Percentiles rank a stretch among this genome's conserved stretches.
These are phyloP conservation scores for Prenolepis imparis DNA, from an alignment of 2,888 invertebrate species.

Conservation along the genomic window DNA sequence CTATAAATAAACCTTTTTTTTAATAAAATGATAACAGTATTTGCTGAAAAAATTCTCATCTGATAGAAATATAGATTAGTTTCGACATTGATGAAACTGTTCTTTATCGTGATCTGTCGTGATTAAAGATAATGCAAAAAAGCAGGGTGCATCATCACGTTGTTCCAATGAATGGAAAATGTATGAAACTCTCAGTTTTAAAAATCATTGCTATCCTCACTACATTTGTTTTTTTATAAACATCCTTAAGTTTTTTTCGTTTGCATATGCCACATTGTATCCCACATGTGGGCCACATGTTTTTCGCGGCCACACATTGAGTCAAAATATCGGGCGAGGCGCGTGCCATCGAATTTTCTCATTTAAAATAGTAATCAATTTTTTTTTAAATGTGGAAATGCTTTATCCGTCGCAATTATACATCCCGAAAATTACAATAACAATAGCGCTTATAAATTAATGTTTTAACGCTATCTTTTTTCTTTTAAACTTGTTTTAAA, in stretches of 20 bases:
- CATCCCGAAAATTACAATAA: neutral
- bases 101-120: neutral
- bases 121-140: conserved; percentile 11
- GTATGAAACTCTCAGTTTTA: neutral
- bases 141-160: neutral
- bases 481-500: neutral
- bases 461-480: neutral
- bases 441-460: neutral
- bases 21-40: neutral
- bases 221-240: conserved; percentile 8
- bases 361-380: neutral
- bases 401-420: neutral
- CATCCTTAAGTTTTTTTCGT: conserved; percentile 15
- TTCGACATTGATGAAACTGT: neutral
- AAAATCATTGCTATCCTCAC: neutral
- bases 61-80: neutral
- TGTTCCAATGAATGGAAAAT: neutral
- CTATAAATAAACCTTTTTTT: neutral
- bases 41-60: neutral
- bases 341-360: conserved; percentile 17
- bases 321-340: conserved; percentile 14
- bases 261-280: conserved; percentile 15
- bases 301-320: conserved; percentile 21
- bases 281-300: conserved; percentile 31
- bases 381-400: neutral